Evolutionary conservation across 37 sponge, comb jelly and placozoan species (phyloP).

Genomic region (Trichoplax adhaerens): DNA sequence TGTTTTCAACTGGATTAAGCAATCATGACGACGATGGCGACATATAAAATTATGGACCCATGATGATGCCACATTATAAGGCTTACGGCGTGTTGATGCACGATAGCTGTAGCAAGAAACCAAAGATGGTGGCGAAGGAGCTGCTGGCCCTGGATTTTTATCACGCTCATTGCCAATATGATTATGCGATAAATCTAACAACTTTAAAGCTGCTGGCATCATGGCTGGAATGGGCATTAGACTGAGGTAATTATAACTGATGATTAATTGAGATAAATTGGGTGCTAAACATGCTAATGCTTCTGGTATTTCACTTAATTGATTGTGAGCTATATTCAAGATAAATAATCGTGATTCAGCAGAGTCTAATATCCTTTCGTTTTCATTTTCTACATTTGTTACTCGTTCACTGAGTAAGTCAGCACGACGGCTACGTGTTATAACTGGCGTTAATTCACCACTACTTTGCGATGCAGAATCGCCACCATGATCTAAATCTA

Average conservation of each 20-base stretch:
- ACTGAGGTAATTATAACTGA: slow-evolving; percentile 35
- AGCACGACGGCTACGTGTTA: too few species aligned
- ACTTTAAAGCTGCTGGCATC: slow-evolving; percentile 32
- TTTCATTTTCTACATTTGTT: slow-evolving; percentile 1
- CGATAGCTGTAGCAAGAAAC: too few species aligned
- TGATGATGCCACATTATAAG: too few species aligned
- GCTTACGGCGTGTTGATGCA: too few species aligned
- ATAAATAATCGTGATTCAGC: slow-evolving; percentile 20
- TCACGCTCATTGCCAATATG: background rate
- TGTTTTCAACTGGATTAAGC: too few species aligned
- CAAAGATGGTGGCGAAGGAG: too few species aligned
- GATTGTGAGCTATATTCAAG: slow-evolving; percentile 43
- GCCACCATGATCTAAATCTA: too few species aligned
- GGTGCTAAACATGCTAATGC: slow-evolving; percentile 55
- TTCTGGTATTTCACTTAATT: slow-evolving; percentile 30
- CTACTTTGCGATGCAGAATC: too few species aligned
- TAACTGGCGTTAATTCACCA: too few species aligned
- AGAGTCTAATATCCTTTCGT: slow-evolving; percentile 6
- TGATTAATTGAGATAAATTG: slow-evolving; percentile 34
- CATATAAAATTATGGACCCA: too few species aligned
- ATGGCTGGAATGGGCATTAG: slow-evolving; percentile 24
- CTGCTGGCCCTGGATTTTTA: too few species aligned
- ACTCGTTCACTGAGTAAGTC: background rate
- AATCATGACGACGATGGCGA: too few species aligned
- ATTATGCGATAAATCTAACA: slow-evolving; percentile 43